Percentiles rank a stretch among this genome's conserved stretches.
Evolutionary conservation across 2,113 vertebrate species (phyloP).

Genomic region (Ictidomys tridecemlineatus): DNA sequence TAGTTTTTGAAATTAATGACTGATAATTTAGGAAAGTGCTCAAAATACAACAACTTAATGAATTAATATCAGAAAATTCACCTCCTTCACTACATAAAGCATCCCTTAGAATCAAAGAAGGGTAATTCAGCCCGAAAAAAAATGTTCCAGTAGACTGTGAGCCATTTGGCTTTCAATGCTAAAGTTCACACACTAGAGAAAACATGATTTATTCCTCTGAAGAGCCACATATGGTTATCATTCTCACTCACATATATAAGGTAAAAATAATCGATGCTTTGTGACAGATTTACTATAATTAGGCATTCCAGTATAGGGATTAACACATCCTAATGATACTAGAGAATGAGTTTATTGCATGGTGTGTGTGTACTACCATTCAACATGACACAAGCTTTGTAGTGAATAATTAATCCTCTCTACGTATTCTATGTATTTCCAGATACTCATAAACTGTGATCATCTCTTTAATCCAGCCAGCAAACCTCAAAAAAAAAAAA

Average conservation of each 20-base stretch:
- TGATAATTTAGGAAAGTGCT: background rate
- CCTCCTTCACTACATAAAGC: background rate
- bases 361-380: background rate
- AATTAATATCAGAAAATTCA: background rate
- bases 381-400: background rate
- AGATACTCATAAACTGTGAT: slow-evolving; percentile 53
- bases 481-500: background rate
- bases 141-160: background rate
- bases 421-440: slow-evolving; percentile 41
- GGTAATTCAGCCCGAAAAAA: background rate
- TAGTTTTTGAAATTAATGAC: background rate
- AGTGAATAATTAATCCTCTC: slow-evolving; percentile 44
- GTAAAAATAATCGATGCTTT: background rate
- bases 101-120: background rate
- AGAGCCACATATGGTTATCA: background rate
- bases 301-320: background rate
- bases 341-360: background rate
- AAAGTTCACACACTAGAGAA: background rate
- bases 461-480: background rate
- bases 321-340: background rate
- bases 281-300: background rate
- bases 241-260: background rate
- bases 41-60: background rate
- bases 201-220: background rate
- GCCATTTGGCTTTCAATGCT: background rate